Evolutionary conservation across 2,113 vertebrate species (phyloP).

Genomic region (Grus americana): DNA sequence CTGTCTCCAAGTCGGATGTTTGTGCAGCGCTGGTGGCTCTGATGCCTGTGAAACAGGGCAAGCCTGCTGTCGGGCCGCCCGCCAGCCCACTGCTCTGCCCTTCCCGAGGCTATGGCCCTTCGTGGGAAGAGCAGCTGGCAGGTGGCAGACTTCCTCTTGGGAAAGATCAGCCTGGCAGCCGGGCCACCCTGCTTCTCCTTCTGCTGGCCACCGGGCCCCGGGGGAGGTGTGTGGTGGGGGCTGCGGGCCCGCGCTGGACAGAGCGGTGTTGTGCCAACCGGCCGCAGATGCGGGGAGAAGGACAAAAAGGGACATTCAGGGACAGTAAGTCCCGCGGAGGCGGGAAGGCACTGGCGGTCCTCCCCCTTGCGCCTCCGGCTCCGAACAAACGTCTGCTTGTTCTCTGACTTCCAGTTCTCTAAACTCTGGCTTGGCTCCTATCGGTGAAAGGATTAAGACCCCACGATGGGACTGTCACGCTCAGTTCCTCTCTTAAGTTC

Average conservation of each 20-base stretch:
- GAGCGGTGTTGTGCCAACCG: background rate
- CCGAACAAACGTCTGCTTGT: conserved; percentile 39
- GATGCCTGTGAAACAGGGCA: too few species aligned
- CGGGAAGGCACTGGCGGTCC: conserved; percentile 34
- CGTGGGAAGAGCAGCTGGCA: fast-evolving
- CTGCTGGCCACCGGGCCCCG: background rate
- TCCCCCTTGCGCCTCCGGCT: background rate
- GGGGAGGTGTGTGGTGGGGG: fast-evolving
- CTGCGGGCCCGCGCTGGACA: fast-evolving
- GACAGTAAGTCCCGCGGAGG: background rate
- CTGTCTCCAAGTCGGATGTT: background rate
- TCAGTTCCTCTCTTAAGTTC: background rate
- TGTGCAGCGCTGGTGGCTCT: background rate
- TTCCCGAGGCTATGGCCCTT: background rate
- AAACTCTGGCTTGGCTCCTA: background rate
- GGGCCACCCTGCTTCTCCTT: background rate
- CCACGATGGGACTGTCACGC: fast-evolving
- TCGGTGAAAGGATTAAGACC: background rate
- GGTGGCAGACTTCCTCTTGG: background rate
- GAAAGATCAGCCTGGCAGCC: background rate
- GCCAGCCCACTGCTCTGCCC: fast-evolving
- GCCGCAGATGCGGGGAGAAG: background rate
- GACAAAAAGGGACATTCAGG: conserved; percentile 62
- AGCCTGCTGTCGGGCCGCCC: background rate
- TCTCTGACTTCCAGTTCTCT: conserved; percentile 54